These are phyloP conservation scores for Hydropotes inermis DNA, from an alignment of 2,113 vertebrate genomes.

Conservation along the genomic window DNA sequence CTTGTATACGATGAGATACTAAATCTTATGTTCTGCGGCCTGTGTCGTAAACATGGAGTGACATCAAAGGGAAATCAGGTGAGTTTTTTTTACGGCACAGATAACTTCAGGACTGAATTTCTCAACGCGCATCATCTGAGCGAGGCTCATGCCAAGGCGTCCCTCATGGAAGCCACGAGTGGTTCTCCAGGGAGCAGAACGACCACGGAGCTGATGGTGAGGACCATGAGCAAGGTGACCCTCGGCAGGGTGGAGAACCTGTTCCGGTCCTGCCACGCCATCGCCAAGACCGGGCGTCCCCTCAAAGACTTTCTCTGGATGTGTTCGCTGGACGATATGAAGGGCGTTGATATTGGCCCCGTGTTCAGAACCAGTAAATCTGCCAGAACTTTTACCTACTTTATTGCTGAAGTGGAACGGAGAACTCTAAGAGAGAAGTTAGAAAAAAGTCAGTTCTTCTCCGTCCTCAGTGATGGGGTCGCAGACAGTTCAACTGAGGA, in stretches of 20 bases:
- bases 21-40: constrained; percentile 79
- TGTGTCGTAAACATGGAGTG: constrained; percentile 78
- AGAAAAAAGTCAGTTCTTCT: constrained; percentile 78
- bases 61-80: constrained; percentile 67
- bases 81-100: constrained; percentile 78
- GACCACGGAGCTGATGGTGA: constrained; percentile 66
- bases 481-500: background rate
- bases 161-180: constrained; percentile 74
- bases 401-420: constrained; percentile 77
- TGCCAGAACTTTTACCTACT: constrained; percentile 72
- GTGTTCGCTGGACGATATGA: constrained; percentile 76
- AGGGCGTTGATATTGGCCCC: constrained; percentile 73
- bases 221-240: constrained; percentile 69
- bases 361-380: constrained; percentile 76
- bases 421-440: constrained; percentile 73
- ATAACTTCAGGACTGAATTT: constrained; percentile 79
- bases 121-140: constrained; percentile 77
- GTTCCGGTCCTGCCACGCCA: constrained; percentile 76
- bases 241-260: constrained; percentile 75
- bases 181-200: constrained; percentile 45
- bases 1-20: constrained; percentile 77
- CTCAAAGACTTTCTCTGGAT: constrained; percentile 72
- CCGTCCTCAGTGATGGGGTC: constrained; percentile 67
- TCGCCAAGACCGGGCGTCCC: constrained; percentile 69
- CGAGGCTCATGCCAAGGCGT: constrained; percentile 78